Conservation (phyloP, 2,113 vertebrate genomes). For the Eidolon helvum region DNA sequence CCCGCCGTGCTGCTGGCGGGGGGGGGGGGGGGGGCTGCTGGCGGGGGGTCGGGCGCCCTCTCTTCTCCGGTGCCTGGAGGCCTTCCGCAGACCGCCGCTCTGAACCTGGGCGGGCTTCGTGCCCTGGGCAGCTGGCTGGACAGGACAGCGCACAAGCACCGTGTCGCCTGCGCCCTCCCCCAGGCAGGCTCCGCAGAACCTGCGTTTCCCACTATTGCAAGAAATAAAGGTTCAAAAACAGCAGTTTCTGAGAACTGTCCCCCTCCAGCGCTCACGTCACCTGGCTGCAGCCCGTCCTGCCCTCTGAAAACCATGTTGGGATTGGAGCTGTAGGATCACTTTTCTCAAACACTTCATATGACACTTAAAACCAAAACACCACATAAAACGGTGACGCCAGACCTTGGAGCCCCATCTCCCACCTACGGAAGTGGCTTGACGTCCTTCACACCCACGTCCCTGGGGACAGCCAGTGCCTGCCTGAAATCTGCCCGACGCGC, state of each 20-base stretch:
- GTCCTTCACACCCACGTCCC: rapidly evolving
- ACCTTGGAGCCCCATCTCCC: not conserved
- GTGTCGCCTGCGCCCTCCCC: no score
- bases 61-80: no score
- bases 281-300: not conserved
- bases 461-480: not conserved
- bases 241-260: not conserved
- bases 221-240: not conserved
- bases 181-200: not conserved
- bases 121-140: rapidly evolving
- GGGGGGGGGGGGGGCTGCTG: no score
- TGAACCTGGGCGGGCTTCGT: no score
- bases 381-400: not conserved
- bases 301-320: rapidly evolving
- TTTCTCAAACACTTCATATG: not conserved
- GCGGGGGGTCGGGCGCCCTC: no score
- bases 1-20: not conserved
- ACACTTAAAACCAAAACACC: no score
- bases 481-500: rapidly evolving
- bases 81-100: no score
- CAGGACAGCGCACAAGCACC: not conserved
- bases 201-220: not conserved
- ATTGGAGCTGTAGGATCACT: no score
- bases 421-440: rapidly evolving
- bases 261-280: rapidly evolving